These are phyloP conservation scores for Acyrthosiphon pisum DNA, from an alignment of 1,140 invertebrate genomes.

Conservation along the genomic window DNA sequence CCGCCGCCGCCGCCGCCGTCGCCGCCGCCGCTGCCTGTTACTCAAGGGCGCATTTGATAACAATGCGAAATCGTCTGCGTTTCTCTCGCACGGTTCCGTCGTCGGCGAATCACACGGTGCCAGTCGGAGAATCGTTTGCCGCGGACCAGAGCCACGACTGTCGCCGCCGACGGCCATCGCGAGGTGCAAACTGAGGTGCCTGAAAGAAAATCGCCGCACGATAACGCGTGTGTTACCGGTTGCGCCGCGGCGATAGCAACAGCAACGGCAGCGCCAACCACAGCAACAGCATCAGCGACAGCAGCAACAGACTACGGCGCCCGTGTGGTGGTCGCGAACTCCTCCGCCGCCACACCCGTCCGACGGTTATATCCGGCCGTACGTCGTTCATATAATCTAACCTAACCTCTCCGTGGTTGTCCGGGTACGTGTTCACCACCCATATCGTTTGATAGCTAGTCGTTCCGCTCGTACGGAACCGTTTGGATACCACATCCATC, in stretches of 20 bases:
- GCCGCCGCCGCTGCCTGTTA: neutral
- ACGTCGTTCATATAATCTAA: neutral
- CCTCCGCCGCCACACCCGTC: neutral
- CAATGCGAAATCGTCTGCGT: constrained; percentile 28
- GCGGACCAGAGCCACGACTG: neutral
- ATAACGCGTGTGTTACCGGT: neutral
- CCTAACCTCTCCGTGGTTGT: no score
- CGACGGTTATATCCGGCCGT: neutral
- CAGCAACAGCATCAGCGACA: no score
- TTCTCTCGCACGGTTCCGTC: constrained; percentile 9
- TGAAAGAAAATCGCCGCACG: neutral
- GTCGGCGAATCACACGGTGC: constrained; percentile 1
- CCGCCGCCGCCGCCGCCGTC: neutral
- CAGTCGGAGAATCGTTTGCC: neutral
- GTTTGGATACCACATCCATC: neutral
- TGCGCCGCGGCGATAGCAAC: neutral
- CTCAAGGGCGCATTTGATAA: constrained; percentile 55
- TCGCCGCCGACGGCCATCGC: neutral
- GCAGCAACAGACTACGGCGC: neutral
- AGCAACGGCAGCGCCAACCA: no score
- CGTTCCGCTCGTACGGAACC: neutral
- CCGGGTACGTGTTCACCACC: no score
- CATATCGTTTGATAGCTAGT: neutral
- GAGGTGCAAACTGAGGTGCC: neutral
- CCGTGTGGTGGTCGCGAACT: neutral